Base-by-base conservation (phyloP, 2,797 vertebrate genomes). In the Poecilia picta region DNA sequence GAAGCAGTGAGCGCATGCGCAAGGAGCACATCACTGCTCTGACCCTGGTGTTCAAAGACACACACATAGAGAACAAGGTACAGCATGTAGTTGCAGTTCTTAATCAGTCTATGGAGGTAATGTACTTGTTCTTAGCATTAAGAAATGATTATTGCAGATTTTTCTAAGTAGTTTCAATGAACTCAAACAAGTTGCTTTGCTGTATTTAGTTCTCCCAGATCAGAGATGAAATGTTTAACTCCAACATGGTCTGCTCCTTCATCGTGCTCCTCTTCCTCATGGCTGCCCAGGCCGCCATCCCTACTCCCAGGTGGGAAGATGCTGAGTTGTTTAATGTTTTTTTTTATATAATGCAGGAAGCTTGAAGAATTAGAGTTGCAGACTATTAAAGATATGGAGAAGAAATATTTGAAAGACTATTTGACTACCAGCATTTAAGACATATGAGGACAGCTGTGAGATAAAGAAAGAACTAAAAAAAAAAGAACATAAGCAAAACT, bases 161-260 rank as follows among this genome's bases (percentile, higher is more conserved):
- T 39, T 46, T 20, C 2, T 25, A 4, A 0, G 59, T 2, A 39
- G 20, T n/a, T 74, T 23, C 12, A 20, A 43, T 55, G 4, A 81
- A 59, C 28, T 57, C 3, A 1, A 1, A 4, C 31, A 73, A 6
- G 71, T 47, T 18, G 13, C 74, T 59, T 74, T 39, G 55, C 15
- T 45, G 82, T 36, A 15, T 80, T n/a, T 77, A 96, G 96, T 96
- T 96, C 84, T 96, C 92, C 79, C 95, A 94, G 87, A 93, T 96
- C 91, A 95, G 95, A 87, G 96, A 96, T 74, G 96, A 96, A 85
- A 95, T 96, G 90, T 96, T 96, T 90, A 96, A 95, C 88, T 95
- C 96, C 89, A 96, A 95, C 85, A 79, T 96, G 88, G 91, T 95
- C 57, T 96, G 96, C 84, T 95, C 95, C 83, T 96, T 96, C 91